Conservation (phyloP, 2,797 vertebrate genomes). For the Furcifer pardalis region DNA sequence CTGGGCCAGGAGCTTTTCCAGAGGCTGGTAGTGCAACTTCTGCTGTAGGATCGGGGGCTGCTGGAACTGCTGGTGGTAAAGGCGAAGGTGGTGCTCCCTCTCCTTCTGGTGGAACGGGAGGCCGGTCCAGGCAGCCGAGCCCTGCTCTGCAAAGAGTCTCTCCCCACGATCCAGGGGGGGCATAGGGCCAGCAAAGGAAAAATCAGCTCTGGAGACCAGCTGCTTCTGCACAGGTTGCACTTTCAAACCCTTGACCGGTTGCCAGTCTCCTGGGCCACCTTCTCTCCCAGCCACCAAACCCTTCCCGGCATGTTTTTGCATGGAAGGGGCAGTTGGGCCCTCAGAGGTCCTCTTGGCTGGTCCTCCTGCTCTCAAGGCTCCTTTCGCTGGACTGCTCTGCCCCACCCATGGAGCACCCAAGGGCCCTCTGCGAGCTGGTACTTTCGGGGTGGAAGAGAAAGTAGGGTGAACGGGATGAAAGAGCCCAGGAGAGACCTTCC, state of each 20-base stretch:
- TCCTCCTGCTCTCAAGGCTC: slow-evolving; percentile 46
- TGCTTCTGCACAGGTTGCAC: slow-evolving; percentile 76
- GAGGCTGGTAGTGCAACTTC: slow-evolving; percentile 70
- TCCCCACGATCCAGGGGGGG: slow-evolving; percentile 25
- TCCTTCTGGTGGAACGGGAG: slow-evolving; percentile 73
- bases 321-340: slow-evolving; percentile 32
- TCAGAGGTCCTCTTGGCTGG: slow-evolving; percentile 53
- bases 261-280: slow-evolving; percentile 41
- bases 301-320: slow-evolving; percentile 39
- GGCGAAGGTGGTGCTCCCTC: slow-evolving; percentile 82
- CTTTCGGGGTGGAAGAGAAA: slow-evolving; percentile 79
- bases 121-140: slow-evolving; percentile 50
- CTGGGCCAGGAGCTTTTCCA: slow-evolving; percentile 70
- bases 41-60: slow-evolving; percentile 75
- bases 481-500: slow-evolving; percentile 57
- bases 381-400: slow-evolving; percentile 72
- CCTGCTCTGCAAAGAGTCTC: slow-evolving; percentile 8
- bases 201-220: slow-evolving; percentile 49
- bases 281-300: slow-evolving; percentile 46
- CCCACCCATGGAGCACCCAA: slow-evolving; percentile 57
- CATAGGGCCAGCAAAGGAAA: slow-evolving; percentile 29
- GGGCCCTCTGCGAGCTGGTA: slow-evolving; percentile 49
- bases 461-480: slow-evolving; percentile 53
- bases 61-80: slow-evolving; percentile 90
- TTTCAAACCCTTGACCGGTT: slow-evolving; percentile 47